These are phyloP conservation scores for Semotilus atromaculatus DNA, from an alignment of 2,797 vertebrate genomes.

Conservation along the genomic window DNA sequence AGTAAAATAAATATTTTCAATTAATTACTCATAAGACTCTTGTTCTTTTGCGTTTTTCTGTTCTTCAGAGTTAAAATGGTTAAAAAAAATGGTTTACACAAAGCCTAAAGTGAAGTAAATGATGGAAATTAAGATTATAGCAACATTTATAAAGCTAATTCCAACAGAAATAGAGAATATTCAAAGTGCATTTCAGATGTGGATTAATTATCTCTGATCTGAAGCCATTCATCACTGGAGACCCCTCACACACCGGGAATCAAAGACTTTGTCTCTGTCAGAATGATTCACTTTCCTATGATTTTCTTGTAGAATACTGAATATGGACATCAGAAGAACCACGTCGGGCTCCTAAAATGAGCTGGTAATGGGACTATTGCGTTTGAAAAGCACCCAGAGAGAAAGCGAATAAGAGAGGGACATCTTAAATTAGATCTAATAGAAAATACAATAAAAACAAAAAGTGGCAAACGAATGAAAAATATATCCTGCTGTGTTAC, in stretches of 20 bases:
- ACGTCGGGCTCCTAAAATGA: conserved; percentile 8
- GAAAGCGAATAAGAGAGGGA: not conserved
- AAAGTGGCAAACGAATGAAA: conserved; percentile 24
- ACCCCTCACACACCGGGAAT: conserved; percentile 24
- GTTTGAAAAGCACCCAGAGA: conserved; percentile 27
- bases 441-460: conserved; percentile 37
- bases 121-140: conserved; percentile 33
- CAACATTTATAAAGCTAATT: conserved; percentile 32
- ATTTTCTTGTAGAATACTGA: conserved; percentile 32
- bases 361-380: conserved; percentile 17
- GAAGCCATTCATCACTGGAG: conserved; percentile 17
- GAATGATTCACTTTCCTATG: conserved; percentile 17
- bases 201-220: conserved; percentile 44
- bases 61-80: not conserved
- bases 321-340: conserved; percentile 43
- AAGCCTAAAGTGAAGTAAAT: conserved; percentile 9
- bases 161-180: conserved; percentile 13
- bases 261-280: conserved; percentile 39
- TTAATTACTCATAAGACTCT: not conserved
- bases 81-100: not conserved
- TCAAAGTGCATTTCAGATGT: conserved; percentile 37
- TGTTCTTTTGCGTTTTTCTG: not conserved
- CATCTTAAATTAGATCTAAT: conserved; percentile 49
- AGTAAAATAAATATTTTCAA: conserved; percentile 25
- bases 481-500: conserved; percentile 36